These are phyloP conservation scores for Thalassoma bifasciatum DNA, from an alignment of 2,113 vertebrate species.

Conservation along the genomic window DNA sequence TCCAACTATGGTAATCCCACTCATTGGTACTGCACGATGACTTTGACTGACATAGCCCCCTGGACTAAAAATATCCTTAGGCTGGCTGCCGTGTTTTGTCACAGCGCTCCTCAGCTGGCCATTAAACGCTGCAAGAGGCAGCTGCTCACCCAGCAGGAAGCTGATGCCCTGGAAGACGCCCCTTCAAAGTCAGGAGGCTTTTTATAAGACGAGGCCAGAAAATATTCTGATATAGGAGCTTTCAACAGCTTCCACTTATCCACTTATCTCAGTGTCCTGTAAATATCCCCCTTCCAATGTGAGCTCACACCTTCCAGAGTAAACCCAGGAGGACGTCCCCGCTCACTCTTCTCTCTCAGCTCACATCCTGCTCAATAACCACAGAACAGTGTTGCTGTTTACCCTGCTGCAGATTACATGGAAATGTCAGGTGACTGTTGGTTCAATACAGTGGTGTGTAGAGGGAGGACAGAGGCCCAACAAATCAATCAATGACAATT, in stretches of 20 bases:
- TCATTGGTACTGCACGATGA: slow-evolving; percentile 47
- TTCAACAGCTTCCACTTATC: slow-evolving; percentile 74
- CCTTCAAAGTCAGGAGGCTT: slow-evolving; percentile 66
- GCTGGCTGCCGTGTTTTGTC: slow-evolving; percentile 65
- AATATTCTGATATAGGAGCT: slow-evolving; percentile 62
- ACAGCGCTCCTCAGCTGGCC: slow-evolving; percentile 52
- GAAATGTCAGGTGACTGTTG: slow-evolving; percentile 75
- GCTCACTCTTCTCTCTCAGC: slow-evolving; percentile 37
- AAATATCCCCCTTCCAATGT: slow-evolving; percentile 63
- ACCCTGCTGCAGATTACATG: slow-evolving; percentile 69
- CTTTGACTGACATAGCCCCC: slow-evolving; percentile 62
- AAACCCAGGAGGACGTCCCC: slow-evolving; percentile 28
- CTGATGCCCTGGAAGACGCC: slow-evolving; percentile 54
- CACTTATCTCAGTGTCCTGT: slow-evolving; percentile 71
- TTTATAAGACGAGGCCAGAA: slow-evolving; percentile 37
- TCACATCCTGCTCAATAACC: slow-evolving; percentile 24
- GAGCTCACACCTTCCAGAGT: slow-evolving; percentile 37
- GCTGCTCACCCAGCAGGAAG: slow-evolving; percentile 74
- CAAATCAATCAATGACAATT: slow-evolving; percentile 82
- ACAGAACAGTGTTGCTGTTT: slow-evolving; percentile 54
- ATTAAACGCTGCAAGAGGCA: slow-evolving; percentile 73
- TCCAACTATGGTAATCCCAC: slow-evolving; percentile 62
- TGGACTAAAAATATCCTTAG: slow-evolving; percentile 72
- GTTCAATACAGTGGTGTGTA: slow-evolving; percentile 70
- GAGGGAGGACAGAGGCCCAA: slow-evolving; percentile 40